Base-by-base conservation (phyloP, 2,888 invertebrate genomes). In the Germaria angustata region DNA sequence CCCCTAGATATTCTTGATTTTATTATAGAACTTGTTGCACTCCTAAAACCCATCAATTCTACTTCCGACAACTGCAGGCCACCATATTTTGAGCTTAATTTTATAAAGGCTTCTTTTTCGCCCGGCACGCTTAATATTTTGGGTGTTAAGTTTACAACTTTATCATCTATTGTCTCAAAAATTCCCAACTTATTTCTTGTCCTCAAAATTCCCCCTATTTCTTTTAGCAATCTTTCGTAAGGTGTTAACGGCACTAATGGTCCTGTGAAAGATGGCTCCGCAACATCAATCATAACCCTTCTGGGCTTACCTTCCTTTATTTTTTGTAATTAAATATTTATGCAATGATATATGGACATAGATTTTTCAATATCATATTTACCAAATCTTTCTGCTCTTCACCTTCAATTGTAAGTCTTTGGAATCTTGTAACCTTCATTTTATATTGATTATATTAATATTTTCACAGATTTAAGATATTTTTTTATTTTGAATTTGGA, bases 61-160 rank as follows among this genome's bases (percentile, higher is more conserved):
- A 61, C 5, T 20, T 83, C 65, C 39, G 36, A 3, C 13, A 76
- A 4, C 0, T 17, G 66, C 8, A 84, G 55, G 3, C 13, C 68
- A 0, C 39, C 65, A n/a, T 85, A 77, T 5, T 84, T 79, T 5
- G 78, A 24, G 0, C 78, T 72, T n/a, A 88, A 82, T 39, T 51
- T 6, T 0, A 7, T 7, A 7, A 51, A 36, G 0, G 1, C 11
- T 8, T 66, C 51, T 13, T 24, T 1, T 2, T 75, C 78, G 0
- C 41, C 11, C 0, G 41, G 5, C 0, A 83, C 51, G 0, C 80
- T 61, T 8, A 90, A 75, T 0, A 53, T n/a, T 41, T 88, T 88
- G 1, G 90, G 90, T 6, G 89, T 89, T 17, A 87, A 79, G 76
- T 89, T 86, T 13, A 87, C 71, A 61, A 86, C 84, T 6, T 85